Conservation (phyloP, 2,113 vertebrate genomes). For the Mastomys coucha region DNA sequence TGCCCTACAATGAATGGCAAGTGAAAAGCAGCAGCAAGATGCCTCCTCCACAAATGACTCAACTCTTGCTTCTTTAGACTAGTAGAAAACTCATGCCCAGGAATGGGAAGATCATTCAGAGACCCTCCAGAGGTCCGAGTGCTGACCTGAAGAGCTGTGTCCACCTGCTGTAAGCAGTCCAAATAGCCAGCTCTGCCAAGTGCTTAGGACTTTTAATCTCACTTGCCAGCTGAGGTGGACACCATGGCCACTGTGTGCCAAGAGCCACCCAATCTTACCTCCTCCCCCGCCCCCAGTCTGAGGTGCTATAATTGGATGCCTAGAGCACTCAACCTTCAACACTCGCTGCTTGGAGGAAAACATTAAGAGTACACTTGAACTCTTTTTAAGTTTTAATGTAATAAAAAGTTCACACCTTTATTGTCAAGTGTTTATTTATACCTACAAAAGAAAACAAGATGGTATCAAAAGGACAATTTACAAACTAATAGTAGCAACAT, state of each 20-base stretch:
- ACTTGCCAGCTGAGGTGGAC: background rate
- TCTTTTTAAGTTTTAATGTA: conserved; percentile 51
- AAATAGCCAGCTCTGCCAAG: background rate
- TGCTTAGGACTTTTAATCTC: background rate
- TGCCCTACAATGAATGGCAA: background rate
- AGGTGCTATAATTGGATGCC: conserved; percentile 44
- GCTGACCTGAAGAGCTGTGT: background rate
- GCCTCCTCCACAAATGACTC: too few relatives aligned
- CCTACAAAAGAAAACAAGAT: conserved; percentile 93
- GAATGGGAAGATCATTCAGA: background rate
- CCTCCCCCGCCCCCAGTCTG: background rate
- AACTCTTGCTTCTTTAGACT: background rate
- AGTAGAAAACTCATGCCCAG: background rate
- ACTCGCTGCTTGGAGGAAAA: conserved; percentile 5
- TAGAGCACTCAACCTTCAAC: background rate
- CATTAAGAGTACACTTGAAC: background rate
- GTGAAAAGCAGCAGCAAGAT: background rate
- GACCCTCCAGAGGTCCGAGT: too few relatives aligned
- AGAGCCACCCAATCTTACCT: background rate
- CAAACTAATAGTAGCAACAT: conserved; percentile 90
- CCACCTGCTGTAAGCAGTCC: background rate
- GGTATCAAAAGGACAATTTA: conserved; percentile 93
- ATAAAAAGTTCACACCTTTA: conserved; percentile 85
- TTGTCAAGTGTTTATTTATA: conserved; percentile 92
- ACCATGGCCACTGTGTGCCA: background rate